A percentile compares a stretch with the other conserved stretches of the same genome.
These are phyloP conservation scores for Vollenhovia emeryi DNA, from an alignment of 1,140 invertebrate genomes.

Conservation along the genomic window DNA sequence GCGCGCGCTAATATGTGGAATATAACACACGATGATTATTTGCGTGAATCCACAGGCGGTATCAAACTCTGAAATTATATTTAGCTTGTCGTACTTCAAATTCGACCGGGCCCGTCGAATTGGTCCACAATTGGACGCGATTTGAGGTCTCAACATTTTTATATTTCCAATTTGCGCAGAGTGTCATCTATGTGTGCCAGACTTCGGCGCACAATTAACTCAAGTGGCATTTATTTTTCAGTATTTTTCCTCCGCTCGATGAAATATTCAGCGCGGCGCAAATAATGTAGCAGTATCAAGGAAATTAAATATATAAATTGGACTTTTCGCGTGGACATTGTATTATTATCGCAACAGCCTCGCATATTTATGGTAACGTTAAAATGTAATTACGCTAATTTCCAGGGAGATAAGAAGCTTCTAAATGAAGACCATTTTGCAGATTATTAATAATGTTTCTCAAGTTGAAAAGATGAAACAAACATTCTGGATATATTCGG, in stretches of 20 bases:
- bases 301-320: background rate
- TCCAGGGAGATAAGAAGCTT: background rate
- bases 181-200: background rate
- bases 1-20: slow-evolving; percentile 21
- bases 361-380: background rate
- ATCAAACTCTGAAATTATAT: background rate
- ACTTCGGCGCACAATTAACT: background rate
- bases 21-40: background rate
- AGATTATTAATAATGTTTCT: background rate
- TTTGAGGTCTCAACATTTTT: background rate
- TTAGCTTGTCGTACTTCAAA: background rate
- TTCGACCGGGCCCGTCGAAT: background rate
- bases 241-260: background rate
- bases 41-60: background rate
- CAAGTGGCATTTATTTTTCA: background rate
- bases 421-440: background rate
- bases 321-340: background rate
- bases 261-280: background rate
- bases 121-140: background rate
- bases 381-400: background rate
- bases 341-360: background rate
- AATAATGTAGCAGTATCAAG: background rate
- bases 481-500: background rate
- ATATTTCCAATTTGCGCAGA: background rate
- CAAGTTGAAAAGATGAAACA: background rate